Evolutionary conservation across 2,888 invertebrate genomes (phyloP).

Genomic region (Parelbella ahira): DNA sequence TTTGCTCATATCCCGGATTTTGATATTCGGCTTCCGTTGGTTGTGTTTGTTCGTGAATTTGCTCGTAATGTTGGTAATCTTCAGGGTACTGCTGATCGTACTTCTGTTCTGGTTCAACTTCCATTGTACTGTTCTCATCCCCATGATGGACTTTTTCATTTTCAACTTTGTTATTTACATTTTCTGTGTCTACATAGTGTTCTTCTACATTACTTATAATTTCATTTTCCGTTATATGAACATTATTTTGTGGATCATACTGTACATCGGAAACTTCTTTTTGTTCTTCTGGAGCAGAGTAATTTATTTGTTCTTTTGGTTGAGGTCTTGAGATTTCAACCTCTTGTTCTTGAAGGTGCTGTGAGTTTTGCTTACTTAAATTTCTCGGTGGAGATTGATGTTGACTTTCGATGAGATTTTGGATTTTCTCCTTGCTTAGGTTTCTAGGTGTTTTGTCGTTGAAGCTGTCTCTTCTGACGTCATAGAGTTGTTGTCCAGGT

Average conservation of each 20-base stretch:
- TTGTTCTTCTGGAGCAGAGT: constrained; percentile 2
- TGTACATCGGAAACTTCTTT: background rate
- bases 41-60: constrained; percentile 43
- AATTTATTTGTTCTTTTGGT: background rate
- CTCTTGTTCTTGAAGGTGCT: constrained; percentile 23
- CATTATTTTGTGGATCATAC: constrained; percentile 5
- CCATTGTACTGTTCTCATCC: constrained; percentile 37
- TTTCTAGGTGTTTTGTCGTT: constrained; percentile 43
- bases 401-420: constrained; percentile 13
- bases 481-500: constrained; percentile 42
- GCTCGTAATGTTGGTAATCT: constrained; percentile 45
- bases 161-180: constrained; percentile 24
- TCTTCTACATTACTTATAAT: constrained; percentile 29
- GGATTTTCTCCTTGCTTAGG: constrained; percentile 41
- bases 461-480: constrained; percentile 39
- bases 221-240: constrained; percentile 15
- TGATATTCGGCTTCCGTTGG: constrained; percentile 36
- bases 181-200: constrained; percentile 23
- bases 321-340: background rate
- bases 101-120: constrained; percentile 37
- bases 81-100: constrained; percentile 33
- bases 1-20: constrained; percentile 44
- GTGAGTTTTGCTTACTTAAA: constrained; percentile 29
- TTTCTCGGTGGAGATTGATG: constrained; percentile 12
- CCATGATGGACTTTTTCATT: constrained; percentile 26